Base-by-base conservation (phyloP, 2,797 vertebrate genomes). In the Salmo trutta region DNA sequence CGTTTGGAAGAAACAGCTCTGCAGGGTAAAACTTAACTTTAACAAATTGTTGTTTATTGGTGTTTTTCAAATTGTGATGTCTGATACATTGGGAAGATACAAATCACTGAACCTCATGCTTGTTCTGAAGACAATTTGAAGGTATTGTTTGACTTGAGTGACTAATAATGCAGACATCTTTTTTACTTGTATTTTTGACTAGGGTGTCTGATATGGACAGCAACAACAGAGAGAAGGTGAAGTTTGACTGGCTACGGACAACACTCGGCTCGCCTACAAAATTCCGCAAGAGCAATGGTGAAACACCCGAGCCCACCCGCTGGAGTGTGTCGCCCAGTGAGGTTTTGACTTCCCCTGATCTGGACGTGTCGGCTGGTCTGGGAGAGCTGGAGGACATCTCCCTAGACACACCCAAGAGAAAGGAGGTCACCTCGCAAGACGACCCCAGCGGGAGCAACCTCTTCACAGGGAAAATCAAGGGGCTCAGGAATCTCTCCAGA, bases 381-480 rank as follows among this genome's bases (percentile, higher is more conserved):
- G 81, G 77, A n/a, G 77, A 76, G 2, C 71, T 93, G 66, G 79
- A 80, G 62, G 73, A 74, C 59, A 76, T 88, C 15, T 85, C 83
- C 77, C 85, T 94, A 47, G 56, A 82, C 71, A 92, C 90, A 4
- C 92, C 93, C 15, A 91, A 92, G 79, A 88, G 89, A 80, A 91
- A 84, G 79, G 75, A n/a, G 8, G 21, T 8, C 21, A 10, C 59
- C 59, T 27, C 21, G 10, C 21, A 78, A 0, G 77, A 67, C 24
- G 56, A 54, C 8, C 29, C 83, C 0, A 3, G 16, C 75, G 81
- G 77, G 77, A 79, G 15, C 0, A n/a, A 3, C 3, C 29, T 74
- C 4, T 83, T 80, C 47, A 0, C 17, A 17, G 77, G 78, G 53
- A 85, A 81, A 86, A 52, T 54, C 69, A 85, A 90, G 31, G 76